phyloP scores from a whole-genome alignment of 1,140 invertebrate species.

The Planococcus citri region DNA sequence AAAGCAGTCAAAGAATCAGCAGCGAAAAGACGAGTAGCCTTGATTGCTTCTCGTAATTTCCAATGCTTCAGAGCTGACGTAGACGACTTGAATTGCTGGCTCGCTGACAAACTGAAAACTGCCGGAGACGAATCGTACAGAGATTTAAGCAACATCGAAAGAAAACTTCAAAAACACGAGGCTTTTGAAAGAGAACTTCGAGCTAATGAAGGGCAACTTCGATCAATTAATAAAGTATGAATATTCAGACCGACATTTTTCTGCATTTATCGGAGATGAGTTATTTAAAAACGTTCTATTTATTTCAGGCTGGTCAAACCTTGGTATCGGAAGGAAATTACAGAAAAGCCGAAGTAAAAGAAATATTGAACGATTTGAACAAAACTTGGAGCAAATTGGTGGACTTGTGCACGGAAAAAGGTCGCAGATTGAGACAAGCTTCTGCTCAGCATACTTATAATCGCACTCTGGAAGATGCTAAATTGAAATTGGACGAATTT shows the following conservation, averaged over 20 bases:
- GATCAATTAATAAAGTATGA: constrained; percentile 62
- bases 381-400: constrained; percentile 57
- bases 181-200: constrained; percentile 90
- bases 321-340: constrained; percentile 57
- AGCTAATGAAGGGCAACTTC: constrained; percentile 77
- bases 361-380: constrained; percentile 53
- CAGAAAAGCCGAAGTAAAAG: constrained; percentile 50
- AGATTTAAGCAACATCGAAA: constrained; percentile 78
- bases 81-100: constrained; percentile 77
- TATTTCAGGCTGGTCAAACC: constrained; percentile 42
- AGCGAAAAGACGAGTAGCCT: constrained; percentile 50
- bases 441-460: constrained; percentile 68
- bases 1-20: constrained; percentile 60
- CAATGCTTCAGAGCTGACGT: constrained; percentile 81
- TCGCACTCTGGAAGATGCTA: constrained; percentile 60
- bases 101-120: constrained; percentile 80
- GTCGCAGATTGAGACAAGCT: constrained; percentile 64
- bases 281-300: not conserved
- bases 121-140: constrained; percentile 87
- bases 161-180: constrained; percentile 94
- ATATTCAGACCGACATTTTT: not conserved
- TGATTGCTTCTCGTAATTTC: constrained; percentile 65
- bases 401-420: constrained; percentile 64
- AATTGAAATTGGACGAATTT: constrained; percentile 66
- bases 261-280: not conserved